Conservation (phyloP, 2,113 vertebrate genomes). For the Carlito syrichta region DNA sequence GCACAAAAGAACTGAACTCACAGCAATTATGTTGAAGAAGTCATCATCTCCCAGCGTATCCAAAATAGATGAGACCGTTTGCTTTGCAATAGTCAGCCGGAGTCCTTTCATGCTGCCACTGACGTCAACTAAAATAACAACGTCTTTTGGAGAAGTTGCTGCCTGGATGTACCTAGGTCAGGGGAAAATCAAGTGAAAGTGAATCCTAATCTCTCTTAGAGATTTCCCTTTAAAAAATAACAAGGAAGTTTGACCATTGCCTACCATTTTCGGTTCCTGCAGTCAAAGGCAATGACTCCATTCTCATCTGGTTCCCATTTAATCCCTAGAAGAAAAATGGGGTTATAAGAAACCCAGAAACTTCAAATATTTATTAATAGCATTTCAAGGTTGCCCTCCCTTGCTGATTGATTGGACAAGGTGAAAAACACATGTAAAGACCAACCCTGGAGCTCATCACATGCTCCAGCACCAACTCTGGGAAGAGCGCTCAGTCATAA, state of each 20-base stretch:
- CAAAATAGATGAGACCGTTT: conserved; percentile 97
- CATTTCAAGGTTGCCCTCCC: conserved; percentile 47
- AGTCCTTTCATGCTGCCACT: conserved; percentile 99
- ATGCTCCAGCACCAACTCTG: neutral
- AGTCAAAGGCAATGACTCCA: conserved; percentile 98
- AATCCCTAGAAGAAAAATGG: conserved; percentile 87
- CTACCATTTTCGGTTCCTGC: conserved; percentile 98
- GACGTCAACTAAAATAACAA: conserved; percentile 97
- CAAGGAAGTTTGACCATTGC: conserved; percentile 19
- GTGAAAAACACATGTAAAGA: conserved; percentile 30
- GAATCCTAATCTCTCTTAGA: neutral
- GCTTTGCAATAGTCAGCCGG: conserved; percentile 95
- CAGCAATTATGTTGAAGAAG: conserved; percentile 99
- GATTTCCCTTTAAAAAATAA: conserved; percentile 27
- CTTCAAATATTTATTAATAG: conserved; percentile 51
- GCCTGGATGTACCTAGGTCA: conserved; percentile 96
- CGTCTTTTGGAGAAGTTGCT: conserved; percentile 97
- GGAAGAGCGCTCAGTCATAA: neutral
- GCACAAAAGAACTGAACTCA: conserved; percentile 80
- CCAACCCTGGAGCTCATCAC: neutral
- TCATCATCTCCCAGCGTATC: conserved; percentile 98
- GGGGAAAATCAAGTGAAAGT: conserved; percentile 32
- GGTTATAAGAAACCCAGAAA: conserved; percentile 62
- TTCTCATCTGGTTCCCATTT: conserved; percentile 99
- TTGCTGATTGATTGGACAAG: conserved; percentile 45